These are phyloP conservation scores for Cephus rjabovi DNA, from an alignment of 2,888 invertebrate genomes.

Conservation along the genomic window DNA sequence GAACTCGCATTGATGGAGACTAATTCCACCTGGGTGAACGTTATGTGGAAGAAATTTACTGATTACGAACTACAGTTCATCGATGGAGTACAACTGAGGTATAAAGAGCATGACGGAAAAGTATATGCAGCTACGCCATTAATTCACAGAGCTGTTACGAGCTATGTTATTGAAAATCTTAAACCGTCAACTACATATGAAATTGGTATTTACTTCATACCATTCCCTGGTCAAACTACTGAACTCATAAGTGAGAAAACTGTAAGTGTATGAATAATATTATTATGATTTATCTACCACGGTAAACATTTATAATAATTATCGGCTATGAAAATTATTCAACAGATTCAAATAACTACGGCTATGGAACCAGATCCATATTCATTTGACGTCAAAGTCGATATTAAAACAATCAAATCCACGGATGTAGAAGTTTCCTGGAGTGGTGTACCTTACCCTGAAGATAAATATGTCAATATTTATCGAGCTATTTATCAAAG, in stretches of 20 bases:
- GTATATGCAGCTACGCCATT: slow-evolving; percentile 87
- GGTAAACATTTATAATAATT: neutral
- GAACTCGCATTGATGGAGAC: slow-evolving; percentile 79
- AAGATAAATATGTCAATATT: slow-evolving; percentile 90
- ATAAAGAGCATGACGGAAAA: slow-evolving; percentile 84
- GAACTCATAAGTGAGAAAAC: slow-evolving; percentile 79
- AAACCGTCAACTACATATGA: slow-evolving; percentile 85
- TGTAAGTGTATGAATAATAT: slow-evolving; percentile 65
- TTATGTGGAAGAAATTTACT: slow-evolving; percentile 85
- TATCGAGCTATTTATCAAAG: slow-evolving; percentile 87
- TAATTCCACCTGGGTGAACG: slow-evolving; percentile 81
- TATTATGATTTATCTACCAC: neutral
- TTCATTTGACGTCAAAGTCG: slow-evolving; percentile 83
- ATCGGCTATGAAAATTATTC: neutral
- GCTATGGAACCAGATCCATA: slow-evolving; percentile 76
- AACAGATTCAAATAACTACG: slow-evolving; percentile 57
- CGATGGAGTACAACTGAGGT: slow-evolving; percentile 89
- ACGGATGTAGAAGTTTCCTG: slow-evolving; percentile 83
- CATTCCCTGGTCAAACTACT: slow-evolving; percentile 82
- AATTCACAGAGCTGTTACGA: slow-evolving; percentile 83
- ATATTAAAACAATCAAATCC: slow-evolving; percentile 80
- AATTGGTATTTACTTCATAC: slow-evolving; percentile 85
- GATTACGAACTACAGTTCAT: slow-evolving; percentile 86
- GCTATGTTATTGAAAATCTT: slow-evolving; percentile 81
- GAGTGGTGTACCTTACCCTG: slow-evolving; percentile 88